These are phyloP conservation scores for Okamejei kenojei DNA, from an alignment of 2,797 vertebrate genomes.

Conservation along the genomic window DNA sequence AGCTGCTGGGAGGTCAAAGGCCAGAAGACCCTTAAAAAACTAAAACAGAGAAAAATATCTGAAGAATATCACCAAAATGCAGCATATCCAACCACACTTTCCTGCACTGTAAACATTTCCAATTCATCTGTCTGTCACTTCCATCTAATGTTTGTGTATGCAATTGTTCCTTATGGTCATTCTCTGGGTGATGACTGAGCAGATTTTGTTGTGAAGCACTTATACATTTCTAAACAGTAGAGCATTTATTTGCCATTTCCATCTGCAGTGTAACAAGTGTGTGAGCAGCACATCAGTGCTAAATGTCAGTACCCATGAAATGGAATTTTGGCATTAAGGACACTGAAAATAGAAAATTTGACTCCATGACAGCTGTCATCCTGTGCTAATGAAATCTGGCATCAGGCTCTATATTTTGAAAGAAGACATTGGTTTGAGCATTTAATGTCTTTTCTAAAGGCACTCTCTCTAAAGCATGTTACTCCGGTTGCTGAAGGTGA, in stretches of 20 bases:
- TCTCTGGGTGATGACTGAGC: conserved; percentile 28
- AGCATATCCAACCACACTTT: neutral
- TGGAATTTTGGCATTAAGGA: conserved; percentile 54
- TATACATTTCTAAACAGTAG: conserved; percentile 25
- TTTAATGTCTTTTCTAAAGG: conserved; percentile 26
- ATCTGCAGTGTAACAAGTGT: conserved; percentile 63
- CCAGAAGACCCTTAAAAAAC: neutral
- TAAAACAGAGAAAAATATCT: conserved; percentile 9
- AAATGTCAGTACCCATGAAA: conserved; percentile 60
- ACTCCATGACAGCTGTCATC: conserved; percentile 60
- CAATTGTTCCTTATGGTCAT: conserved; percentile 21
- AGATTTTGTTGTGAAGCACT: conserved; percentile 35
- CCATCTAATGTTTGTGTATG: conserved; percentile 21
- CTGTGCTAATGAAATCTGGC: conserved; percentile 65
- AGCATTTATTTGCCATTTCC: conserved; percentile 45
- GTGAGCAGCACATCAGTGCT: conserved; percentile 57
- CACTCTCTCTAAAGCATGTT: neutral
- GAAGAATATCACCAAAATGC: neutral
- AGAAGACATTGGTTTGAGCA: conserved; percentile 11
- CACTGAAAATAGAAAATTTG: conserved; percentile 55
- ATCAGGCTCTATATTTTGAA: conserved; percentile 42
- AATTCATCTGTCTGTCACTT: conserved; percentile 26
- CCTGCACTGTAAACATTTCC: neutral
- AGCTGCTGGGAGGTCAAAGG: neutral
- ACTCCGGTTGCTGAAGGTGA: neutral